phyloP scores from a whole-genome alignment of 2,888 invertebrate species.

The Nyleta sp. region DNA sequence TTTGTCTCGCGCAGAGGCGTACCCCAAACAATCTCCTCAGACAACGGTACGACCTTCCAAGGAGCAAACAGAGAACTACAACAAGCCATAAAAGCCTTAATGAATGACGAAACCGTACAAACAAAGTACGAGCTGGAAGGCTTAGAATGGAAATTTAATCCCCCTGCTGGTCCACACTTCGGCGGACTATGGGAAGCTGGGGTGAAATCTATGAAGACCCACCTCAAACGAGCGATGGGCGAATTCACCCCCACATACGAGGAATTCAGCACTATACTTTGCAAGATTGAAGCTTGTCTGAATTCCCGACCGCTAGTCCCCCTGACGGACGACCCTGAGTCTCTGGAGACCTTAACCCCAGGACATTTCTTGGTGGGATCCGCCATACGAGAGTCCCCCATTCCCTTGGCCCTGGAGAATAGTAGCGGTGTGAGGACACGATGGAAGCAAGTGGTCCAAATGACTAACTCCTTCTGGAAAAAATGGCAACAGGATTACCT shows the following conservation, averaged over 20 bases:
- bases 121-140: no score
- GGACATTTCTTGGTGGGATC: constrained; percentile 5
- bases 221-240: not conserved
- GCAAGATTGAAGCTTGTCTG: constrained; percentile 5
- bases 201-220: not conserved
- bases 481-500: not conserved
- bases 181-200: constrained; percentile 16
- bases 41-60: constrained; percentile 19
- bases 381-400: not conserved
- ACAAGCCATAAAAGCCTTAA: no score
- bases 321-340: not conserved
- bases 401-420: no score
- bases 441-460: not conserved
- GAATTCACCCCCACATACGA: no score
- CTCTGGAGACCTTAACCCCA: not conserved
- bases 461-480: not conserved
- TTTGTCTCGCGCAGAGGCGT: constrained; percentile 30
- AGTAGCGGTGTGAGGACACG: no score
- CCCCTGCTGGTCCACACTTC: constrained; percentile 5
- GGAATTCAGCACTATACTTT: no score
- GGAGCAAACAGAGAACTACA: not conserved
- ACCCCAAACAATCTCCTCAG: constrained; percentile 10
- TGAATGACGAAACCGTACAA: no score
- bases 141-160: constrained; percentile 2
- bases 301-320: constrained; percentile 8